These are phyloP conservation scores for Drosophila neotestacea DNA, from an alignment of 2,888 invertebrate species.

Conservation along the genomic window DNA sequence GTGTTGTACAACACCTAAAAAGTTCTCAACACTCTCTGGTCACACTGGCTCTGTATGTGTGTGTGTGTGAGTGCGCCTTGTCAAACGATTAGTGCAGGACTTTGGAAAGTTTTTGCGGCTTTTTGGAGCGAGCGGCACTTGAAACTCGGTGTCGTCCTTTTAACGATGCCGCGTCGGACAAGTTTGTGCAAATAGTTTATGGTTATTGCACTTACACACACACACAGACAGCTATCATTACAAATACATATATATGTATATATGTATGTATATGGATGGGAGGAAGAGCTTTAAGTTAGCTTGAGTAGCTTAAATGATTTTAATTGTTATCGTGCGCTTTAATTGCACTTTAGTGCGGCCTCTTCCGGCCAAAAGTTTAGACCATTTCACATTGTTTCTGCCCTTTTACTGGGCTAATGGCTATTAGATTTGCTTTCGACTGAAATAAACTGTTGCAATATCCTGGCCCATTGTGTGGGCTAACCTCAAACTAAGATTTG, in stretches of 20 bases:
- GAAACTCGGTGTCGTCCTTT: slow-evolving; percentile 42
- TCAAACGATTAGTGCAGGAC: slow-evolving; percentile 73
- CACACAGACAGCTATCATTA: background rate
- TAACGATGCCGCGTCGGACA: slow-evolving; percentile 63
- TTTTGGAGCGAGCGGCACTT: slow-evolving; percentile 43
- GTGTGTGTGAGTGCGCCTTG: slow-evolving; percentile 33
- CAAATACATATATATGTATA: background rate
- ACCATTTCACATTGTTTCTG: slow-evolving; percentile 40
- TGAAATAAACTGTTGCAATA: slow-evolving; percentile 12
- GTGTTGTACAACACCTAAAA: slow-evolving; percentile 56
- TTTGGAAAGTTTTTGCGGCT: slow-evolving; percentile 75
- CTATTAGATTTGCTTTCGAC: slow-evolving; percentile 29
- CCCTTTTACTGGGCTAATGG: slow-evolving; percentile 40
- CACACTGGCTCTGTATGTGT: slow-evolving; percentile 26
- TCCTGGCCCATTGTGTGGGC: slow-evolving; percentile 8
- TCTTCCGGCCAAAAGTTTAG: slow-evolving; percentile 39
- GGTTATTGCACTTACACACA: slow-evolving; percentile 69
- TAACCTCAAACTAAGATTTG: slow-evolving; percentile 12
- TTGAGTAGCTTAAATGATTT: slow-evolving; percentile 72
- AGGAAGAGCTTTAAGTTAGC: slow-evolving; percentile 45
- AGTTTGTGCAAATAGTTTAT: slow-evolving; percentile 81
- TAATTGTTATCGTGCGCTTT: slow-evolving; percentile 74
- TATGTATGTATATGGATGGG: slow-evolving; percentile 13
- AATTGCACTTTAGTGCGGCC: slow-evolving; percentile 60
- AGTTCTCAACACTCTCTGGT: slow-evolving; percentile 33